phyloP scores from a whole-genome alignment of 1,140 invertebrate species.

The Meteorus sp. region DNA sequence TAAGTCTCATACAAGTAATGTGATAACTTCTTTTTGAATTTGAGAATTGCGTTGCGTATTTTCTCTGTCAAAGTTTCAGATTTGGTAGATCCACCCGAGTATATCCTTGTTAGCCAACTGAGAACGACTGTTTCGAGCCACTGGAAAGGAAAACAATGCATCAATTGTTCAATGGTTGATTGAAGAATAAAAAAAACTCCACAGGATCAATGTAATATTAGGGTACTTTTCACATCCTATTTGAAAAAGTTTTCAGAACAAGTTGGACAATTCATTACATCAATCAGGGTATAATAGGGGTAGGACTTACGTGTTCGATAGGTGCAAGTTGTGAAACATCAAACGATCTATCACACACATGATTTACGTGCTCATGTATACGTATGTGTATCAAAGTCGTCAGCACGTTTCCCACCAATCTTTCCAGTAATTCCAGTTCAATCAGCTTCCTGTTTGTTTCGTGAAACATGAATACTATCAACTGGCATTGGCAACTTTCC shows the following conservation, averaged over 20 bases:
- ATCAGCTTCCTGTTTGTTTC: conserved; percentile 73
- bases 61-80: conserved; percentile 58
- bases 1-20: conserved; percentile 89
- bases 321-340: conserved; percentile 74
- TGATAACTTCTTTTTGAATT: conserved; percentile 77
- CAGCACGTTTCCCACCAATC: conserved; percentile 77
- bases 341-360: conserved; percentile 80
- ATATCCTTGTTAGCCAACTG: conserved; percentile 80
- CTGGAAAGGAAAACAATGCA: conserved; percentile 48
- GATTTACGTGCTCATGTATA: conserved; percentile 78
- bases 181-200: no score
- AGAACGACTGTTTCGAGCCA: conserved; percentile 84
- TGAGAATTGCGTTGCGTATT: conserved; percentile 64
- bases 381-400: conserved; percentile 79
- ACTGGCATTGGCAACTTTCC: conserved; percentile 74
- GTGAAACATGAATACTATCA: conserved; percentile 76
- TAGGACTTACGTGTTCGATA: conserved; percentile 69
- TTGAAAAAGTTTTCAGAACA: no score
- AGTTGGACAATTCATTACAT: not conserved
- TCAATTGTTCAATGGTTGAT: no score
- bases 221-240: no score
- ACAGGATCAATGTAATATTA: no score
- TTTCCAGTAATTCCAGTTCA: conserved; percentile 77
- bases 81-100: conserved; percentile 66
- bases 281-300: not conserved